Percentiles rank a stretch among this genome's conserved stretches.
Conservation (phyloP, 2,888 invertebrate species). For the Lepidochitona cinerea region DNA sequence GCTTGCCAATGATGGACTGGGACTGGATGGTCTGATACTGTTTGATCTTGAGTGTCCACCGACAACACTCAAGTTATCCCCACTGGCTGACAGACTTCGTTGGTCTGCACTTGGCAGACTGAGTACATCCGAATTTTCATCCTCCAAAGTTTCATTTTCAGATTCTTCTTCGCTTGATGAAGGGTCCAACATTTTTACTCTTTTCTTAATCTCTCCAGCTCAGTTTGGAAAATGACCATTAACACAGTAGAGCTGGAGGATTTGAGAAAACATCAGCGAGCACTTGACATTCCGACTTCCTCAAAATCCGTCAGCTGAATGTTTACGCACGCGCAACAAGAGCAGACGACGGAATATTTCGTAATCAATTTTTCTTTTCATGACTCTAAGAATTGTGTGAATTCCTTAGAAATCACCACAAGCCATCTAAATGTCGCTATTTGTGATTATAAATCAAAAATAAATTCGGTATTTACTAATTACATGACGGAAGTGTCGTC, state of each 20-base stretch:
- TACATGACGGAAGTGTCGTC: conserved; percentile 27
- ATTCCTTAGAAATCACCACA: too few relatives aligned
- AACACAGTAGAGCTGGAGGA: not conserved
- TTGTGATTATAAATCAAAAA: too few relatives aligned
- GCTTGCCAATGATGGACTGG: conserved; percentile 91
- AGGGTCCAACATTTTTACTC: conserved; percentile 86
- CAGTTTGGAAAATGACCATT: not conserved
- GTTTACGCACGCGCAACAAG: conserved; percentile 27
- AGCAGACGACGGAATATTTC: conserved; percentile 36
- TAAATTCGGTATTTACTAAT: not conserved
- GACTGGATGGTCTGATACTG: conserved; percentile 86
- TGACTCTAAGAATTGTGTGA: not conserved
- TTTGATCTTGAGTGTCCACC: conserved; percentile 69
- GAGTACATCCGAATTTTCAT: conserved; percentile 69
- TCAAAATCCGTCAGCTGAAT: conserved; percentile 13
- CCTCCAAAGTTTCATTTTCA: conserved; percentile 84
- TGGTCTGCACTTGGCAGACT: conserved; percentile 68
- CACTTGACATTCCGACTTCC: conserved; percentile 9
- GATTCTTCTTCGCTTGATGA: conserved; percentile 97
- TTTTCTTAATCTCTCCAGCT: not conserved
- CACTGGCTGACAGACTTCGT: conserved; percentile 68
- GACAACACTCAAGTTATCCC: conserved; percentile 66
- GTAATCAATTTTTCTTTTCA: conserved; percentile 3
- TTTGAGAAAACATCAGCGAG: not conserved
- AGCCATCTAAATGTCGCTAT: too few relatives aligned